Percentiles rank a stretch among this genome's conserved stretches.
Evolutionary conservation across 2,113 vertebrate species (phyloP).

Genomic region (Xenopus laevis): DNA sequence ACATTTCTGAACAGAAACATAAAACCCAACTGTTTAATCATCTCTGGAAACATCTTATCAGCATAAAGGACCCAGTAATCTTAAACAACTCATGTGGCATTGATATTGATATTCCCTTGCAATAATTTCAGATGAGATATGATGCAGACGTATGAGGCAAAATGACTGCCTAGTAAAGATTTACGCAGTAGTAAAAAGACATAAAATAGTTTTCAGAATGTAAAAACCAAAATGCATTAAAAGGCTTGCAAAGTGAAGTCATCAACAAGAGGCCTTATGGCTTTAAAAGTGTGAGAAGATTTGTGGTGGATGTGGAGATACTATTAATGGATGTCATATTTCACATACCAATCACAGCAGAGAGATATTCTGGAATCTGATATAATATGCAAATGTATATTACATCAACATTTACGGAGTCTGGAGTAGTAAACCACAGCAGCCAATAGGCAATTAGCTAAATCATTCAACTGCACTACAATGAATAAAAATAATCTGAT

Average conservation of each 20-base stretch:
- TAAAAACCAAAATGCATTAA: neutral
- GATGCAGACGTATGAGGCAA: slow-evolving; percentile 14
- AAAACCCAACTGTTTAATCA: too few relatives aligned
- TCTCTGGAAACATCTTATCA: too few relatives aligned
- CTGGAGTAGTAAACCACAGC: too few relatives aligned
- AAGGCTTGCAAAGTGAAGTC: slow-evolving; percentile 35
- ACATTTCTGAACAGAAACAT: too few relatives aligned
- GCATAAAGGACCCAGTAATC: too few relatives aligned
- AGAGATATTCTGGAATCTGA: neutral
- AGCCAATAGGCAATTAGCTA: too few relatives aligned
- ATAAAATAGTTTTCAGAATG: slow-evolving; percentile 45
- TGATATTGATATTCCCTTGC: slow-evolving; percentile 39
- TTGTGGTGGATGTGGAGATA: neutral
- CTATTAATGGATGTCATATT: neutral
- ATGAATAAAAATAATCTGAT: too few relatives aligned
- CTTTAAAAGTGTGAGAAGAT: neutral
- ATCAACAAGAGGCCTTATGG: neutral
- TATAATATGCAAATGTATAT: neutral
- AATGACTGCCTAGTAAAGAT: slow-evolving; percentile 38
- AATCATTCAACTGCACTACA: too few relatives aligned
- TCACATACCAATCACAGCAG: neutral
- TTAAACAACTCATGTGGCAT: slow-evolving; percentile 4
- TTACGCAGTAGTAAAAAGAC: slow-evolving; percentile 45
- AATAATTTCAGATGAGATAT: slow-evolving; percentile 20
- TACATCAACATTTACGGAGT: neutral